Evolutionary conservation across 2,888 invertebrate genomes (phyloP), one percentile per base, ranked within the genome.

Genomic region (Caenorhabditis zanzibari): DNA sequence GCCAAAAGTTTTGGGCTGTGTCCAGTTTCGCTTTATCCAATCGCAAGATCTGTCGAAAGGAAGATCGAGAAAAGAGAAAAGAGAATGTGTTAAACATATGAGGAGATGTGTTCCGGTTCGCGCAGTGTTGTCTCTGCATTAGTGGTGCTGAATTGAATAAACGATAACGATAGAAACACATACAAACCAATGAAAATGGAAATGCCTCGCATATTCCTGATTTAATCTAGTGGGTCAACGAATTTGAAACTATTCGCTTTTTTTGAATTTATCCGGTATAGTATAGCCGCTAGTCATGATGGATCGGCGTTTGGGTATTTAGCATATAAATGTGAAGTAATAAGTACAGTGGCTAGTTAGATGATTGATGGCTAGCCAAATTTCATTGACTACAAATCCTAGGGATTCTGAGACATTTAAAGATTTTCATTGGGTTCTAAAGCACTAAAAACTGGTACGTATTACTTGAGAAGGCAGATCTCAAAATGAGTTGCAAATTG

Each of bases 21-120:
- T 79, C 71, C 79, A 79, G 64, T 71, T 79, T 71, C 64, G 28
- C 63, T 44, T 64, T 79, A 79, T 79, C 79, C 64, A 41, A 71
- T 71, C 19, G 56, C 71, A 28, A 71, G 71, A 71, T 64, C 56
- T 28, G 35, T 69, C 28, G 63, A 71, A 69, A 28, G 41, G 47
- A 61, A 61, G 22, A 24, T 24, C 49, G 54, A 63, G 24, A 32
- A 22, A 38, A n/a, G n/a, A n/a, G n/a, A n/a, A n/a, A 44, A 59
- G 32, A 58, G 54, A 79, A 64, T 79, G 47, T 64, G 71, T 71
- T 56, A 56, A 71, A 79, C 79, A 64, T 41, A 58, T 24, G 32
- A 54, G 41, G 56, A 64, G 32, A 38, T 16, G 12, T 64, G 64
- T 71, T 71, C 79, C 63, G 79, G 79, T 79, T 79, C 38, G 63